A percentile compares a stretch with the other conserved stretches of the same genome.
These are phyloP conservation scores for Coenonympha glycerion DNA, from an alignment of 2,888 invertebrate species.

Conservation along the genomic window DNA sequence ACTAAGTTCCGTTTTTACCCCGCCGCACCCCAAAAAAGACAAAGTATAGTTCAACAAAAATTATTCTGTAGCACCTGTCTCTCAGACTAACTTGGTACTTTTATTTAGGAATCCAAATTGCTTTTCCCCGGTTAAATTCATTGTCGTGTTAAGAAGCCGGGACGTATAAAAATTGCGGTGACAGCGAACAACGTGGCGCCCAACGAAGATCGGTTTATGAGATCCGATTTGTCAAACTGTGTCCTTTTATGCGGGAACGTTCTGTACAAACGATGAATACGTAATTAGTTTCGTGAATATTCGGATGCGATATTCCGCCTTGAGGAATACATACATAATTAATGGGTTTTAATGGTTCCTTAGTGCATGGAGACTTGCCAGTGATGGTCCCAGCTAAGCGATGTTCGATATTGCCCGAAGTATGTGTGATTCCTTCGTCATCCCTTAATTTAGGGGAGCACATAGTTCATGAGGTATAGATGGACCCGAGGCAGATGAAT, in stretches of 20 bases:
- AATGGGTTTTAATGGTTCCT: too few species aligned
- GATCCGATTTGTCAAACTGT: conserved; percentile 50
- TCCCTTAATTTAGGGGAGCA: too few species aligned
- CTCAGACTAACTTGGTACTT: neutral
- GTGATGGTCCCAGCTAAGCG: too few species aligned
- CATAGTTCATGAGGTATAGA: too few species aligned
- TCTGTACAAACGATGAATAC: conserved; percentile 30
- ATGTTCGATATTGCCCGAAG: too few species aligned
- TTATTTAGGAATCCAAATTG: conserved; percentile 3
- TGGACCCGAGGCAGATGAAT: too few species aligned
- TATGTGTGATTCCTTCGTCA: too few species aligned
- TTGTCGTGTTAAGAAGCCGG: conserved; percentile 32
- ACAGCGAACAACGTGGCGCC: conserved; percentile 51
- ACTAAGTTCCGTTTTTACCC: too few species aligned
- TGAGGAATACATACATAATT: neutral
- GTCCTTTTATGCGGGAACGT: conserved; percentile 29
- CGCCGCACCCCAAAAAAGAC: neutral
- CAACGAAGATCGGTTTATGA: conserved; percentile 41
- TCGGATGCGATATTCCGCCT: conserved; percentile 11
- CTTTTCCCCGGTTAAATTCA: conserved; percentile 22
- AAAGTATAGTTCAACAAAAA: neutral
- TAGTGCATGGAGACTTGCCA: too few species aligned
- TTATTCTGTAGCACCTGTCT: neutral
- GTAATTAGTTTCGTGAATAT: conserved; percentile 25
- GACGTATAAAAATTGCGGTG: conserved; percentile 53